Base-by-base conservation (phyloP, 2,888 invertebrate genomes). In the Gerosis bhagava region DNA sequence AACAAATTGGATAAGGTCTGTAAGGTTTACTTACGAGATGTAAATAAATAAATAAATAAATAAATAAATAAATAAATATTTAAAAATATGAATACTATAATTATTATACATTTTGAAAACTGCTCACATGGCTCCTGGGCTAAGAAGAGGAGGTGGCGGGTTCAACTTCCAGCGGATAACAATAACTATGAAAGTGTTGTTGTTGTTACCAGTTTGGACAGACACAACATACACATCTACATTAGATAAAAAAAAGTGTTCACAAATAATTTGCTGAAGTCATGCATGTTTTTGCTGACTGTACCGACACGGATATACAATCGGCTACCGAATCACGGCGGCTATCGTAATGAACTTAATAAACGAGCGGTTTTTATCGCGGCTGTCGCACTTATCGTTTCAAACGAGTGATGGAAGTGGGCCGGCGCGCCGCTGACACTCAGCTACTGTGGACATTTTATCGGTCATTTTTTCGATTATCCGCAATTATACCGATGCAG, bases 381-480 rank as follows among this genome's bases (percentile, higher is more conserved):
- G 11, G 10, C 31, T 21, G 45, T 46, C 45, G 32, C 36, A 28
- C 31, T 46, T 39, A 45, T 45, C 45, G 45, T 37, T 36, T 10
- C 31, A 16, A 16, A 35, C 32, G 35, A 24, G 11, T 45, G 45
- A 45, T 45, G 45, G 45, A 37, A 45, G 22, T 37, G 37, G 45
- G 29, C 13, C 29, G 41, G 37, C 32, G n/a, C n/a, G n/a, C n/a
- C n/a, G 45, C 45, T 46, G 45, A 46, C 45, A 40, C 46, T 50
- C 37, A 39, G 57, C 57, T 54, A 55, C 54, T 52, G 52, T 53
- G 54, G 53, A 50, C n/a, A 58, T 51, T 50, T 56, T 53, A 57
- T 56, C 62, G 11, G 19, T 25, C 39, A 32, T 39, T 26, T n/a
- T n/a, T 32, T 32, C 45, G 45, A 46, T 46, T 46, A 46, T 46